A percentile compares a stretch with the other conserved stretches of the same genome.
phyloP scores from a whole-genome alignment of 2,113 vertebrate species.

The Tachysurus vachellii region DNA sequence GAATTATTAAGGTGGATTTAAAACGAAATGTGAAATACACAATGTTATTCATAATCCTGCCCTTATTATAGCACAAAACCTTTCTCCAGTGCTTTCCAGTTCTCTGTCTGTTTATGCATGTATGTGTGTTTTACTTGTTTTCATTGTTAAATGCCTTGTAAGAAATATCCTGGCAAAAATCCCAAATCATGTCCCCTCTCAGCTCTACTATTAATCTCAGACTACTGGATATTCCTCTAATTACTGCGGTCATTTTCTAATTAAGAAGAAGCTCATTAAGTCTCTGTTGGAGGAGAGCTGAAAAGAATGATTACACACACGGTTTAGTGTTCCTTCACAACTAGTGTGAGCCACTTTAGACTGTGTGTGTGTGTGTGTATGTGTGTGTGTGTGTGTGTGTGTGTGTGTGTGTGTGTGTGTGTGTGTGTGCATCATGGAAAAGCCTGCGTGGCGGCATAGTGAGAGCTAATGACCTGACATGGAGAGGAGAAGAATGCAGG shows the following conservation, averaged over 20 bases:
- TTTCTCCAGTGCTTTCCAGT: not conserved
- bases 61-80: not conserved
- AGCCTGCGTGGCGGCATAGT: not conserved
- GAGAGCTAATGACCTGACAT: slow-evolving; percentile 18
- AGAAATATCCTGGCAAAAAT: slow-evolving; percentile 32
- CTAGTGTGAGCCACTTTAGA: slow-evolving; percentile 1
- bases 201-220: slow-evolving; percentile 43
- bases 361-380: not conserved
- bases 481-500: not conserved
- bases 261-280: slow-evolving; percentile 40
- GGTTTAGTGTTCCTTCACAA: slow-evolving; percentile 9
- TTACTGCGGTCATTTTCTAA: slow-evolving; percentile 29
- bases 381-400: too few species aligned
- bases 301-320: slow-evolving; percentile 33
- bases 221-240: slow-evolving; percentile 39
- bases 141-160: slow-evolving; percentile 39
- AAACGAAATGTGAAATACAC: not conserved
- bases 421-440: not conserved
- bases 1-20: not conserved
- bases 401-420: too few species aligned
- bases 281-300: slow-evolving; percentile 14
- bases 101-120: not conserved
- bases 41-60: not conserved
- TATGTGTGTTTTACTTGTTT: slow-evolving; percentile 25
- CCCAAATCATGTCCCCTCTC: slow-evolving; percentile 34